Evolutionary conservation across 30 jellyfish, hydroid and myxozoan species (phyloP), one percentile per base, ranked within the genome.

Genomic region (Aurelia sp.): DNA sequence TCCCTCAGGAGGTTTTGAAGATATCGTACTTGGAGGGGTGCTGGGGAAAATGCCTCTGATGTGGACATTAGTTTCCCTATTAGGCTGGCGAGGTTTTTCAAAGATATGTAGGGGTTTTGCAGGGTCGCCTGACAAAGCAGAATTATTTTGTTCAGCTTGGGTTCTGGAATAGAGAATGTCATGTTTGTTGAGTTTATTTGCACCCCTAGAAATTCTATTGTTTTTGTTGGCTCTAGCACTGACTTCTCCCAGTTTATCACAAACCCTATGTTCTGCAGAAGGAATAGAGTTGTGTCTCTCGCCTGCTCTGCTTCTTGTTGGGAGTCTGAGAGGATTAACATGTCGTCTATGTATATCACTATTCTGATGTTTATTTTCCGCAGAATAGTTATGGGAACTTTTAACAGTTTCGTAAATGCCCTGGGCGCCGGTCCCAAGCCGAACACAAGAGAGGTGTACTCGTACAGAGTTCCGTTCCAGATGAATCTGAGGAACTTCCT

Each of bases 321-420:
- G 2, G 78, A 60, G 55, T 41, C 35, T 63, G 44, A 80, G 3
- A 78, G 4, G 0, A 78, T 60, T 33, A 78, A 47, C 88, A 78
- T 78, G 78, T 78, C 88, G 88, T 78, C 88, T 59, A 58, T 78
- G 80, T 78, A 78, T 17, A 78, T 78, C 12, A 78, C 38, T 63
- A 78, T 24, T 31, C 75, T 55, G 76, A 76, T 6, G 5, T 70
- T 30, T 22, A 70, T 13, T n/a, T 70, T 70, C 81, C 81, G 30
- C 22, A 70, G 16, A 58, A 58, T 0, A 4, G 27, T 58, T 10
- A 16, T 58, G 9, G 67, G 67, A 4, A 58, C 67, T 58, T 58
- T 58, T 20, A 58, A 10, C 8, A 58, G 9, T 10, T 58, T 10
- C 3, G 21, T 58, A 4, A 58, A 58, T 0, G 4, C 24, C 67